Base-by-base conservation (phyloP, 2,888 invertebrate genomes). In the Hylaea fasciaria region DNA sequence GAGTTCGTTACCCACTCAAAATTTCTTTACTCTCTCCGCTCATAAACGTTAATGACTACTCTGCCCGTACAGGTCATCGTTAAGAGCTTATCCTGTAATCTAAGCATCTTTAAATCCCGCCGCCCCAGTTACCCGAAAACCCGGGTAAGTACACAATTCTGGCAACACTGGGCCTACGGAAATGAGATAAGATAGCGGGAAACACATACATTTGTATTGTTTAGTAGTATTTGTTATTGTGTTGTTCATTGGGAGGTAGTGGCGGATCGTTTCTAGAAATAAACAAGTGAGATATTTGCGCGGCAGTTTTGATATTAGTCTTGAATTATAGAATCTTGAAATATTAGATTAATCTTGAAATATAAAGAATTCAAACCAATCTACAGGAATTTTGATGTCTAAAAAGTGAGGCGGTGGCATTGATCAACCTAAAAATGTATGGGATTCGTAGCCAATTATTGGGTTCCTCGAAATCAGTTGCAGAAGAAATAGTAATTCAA, bases 71-170 rank as follows among this genome's bases (percentile, higher is more conserved):
- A 51, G 32, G 32, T 43, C 41, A 39, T 49, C 49, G 43, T 51
- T 51, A 43, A 51, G 14, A 43, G 51, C 51, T 51, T 50, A 50
- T 50, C 50, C 51, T 32, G 35, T 49, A 43, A 51, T 51, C 51
- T 40, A 32, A 12, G 12, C 8, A 51, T 51, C 51, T 51, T 51
- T 32, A 43, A 51, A 43, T 40, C 49, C 40, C 9, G 22, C n/a
- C 8, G 40, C 28, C 41, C 29, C 32, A 32, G 41, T 51, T 43
- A 43, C 41, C 41, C 41, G n/a, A 49, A 41, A 16, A 22, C 43
- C 32, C 16, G 41, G 41, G 51, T 50, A 40, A 32, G 9, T 32
- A 41, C 2, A 12, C 16, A 51, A 43, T 11, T 29, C 40, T 51
- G 50, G 41, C 41, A 51, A 14, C 41, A 51, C 51, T 16, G 51